phyloP scores from a whole-genome alignment of 2,113 vertebrate genomes.

The Machaerirhynchus nigripectus region DNA sequence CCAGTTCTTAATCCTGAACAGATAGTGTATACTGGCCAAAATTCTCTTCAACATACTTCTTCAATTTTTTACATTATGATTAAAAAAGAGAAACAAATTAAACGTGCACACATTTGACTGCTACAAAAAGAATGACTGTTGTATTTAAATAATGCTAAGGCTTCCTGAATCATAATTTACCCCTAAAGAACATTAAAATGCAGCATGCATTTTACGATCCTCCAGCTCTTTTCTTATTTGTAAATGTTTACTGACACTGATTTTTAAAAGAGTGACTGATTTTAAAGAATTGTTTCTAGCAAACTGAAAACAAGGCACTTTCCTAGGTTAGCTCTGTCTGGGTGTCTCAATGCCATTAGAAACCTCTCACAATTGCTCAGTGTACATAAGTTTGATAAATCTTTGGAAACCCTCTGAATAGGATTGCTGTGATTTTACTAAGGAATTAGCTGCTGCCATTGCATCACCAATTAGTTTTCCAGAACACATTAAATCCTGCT shows the following conservation, averaged over 20 bases:
- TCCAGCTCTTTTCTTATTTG: constrained; percentile 37
- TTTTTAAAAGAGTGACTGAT: constrained; percentile 55
- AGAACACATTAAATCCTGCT: constrained; percentile 89
- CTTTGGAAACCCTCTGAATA: constrained; percentile 82
- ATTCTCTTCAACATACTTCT: background rate
- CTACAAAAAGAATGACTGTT: background rate
- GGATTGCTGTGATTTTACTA: constrained; percentile 84
- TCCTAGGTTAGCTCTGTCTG: constrained; percentile 45
- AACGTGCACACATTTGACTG: background rate
- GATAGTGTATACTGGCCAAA: background rate
- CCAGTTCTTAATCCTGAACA: background rate
- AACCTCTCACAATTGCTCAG: constrained; percentile 74
- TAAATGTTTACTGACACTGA: constrained; percentile 34
- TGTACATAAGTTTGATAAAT: constrained; percentile 79
- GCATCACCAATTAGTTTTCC: constrained; percentile 93
- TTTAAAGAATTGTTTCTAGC: constrained; percentile 59
- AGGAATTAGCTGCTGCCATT: constrained; percentile 89
- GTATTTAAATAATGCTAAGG: background rate
- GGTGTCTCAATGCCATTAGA: constrained; percentile 65
- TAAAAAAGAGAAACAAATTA: background rate
- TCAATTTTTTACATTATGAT: background rate
- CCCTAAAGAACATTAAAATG: constrained; percentile 10
- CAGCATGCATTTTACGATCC: background rate
- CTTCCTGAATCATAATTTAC: constrained; percentile 12
- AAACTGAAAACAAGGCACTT: constrained; percentile 63